Evolutionary conservation across 2,797 vertebrate genomes (phyloP), one percentile per base, ranked within the genome.

Genomic region (Cottoperca gobio): DNA sequence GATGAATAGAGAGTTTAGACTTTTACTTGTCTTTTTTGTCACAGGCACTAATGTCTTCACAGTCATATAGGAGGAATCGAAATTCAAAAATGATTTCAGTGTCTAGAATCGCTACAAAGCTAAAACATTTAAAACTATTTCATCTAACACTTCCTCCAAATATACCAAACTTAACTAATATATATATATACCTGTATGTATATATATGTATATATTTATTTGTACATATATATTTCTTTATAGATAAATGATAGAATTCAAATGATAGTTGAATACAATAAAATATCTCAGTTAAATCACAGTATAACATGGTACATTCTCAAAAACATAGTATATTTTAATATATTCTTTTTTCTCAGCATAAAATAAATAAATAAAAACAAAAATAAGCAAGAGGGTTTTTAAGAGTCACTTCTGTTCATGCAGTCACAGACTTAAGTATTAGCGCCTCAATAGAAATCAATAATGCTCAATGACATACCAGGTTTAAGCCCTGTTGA

Each of bases 31-130:
- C 92, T 95, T 94, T 94, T 95, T 94, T 95, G 93, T 95, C 93
- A 95, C 95, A 96, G 95, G 95, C 95, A 96, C 95, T 96, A 95
- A 95, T 95, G 95, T 95, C 94, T 95, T 96, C 95, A 96, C 95
- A 96, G 95, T 96, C 95, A 95, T 95, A 96, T 94, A 95, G 94
- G 95, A 95, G 95, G 94, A 95, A 93, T 96, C 75, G 82, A 94
- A 95, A 94, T 94, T 94, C 90, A 94, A 95, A 95, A 95, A 95
- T 92, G 90, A 94, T 93, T 94, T 94, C 92, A 91, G 92, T 93
- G 91, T 95, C 93, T 95, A 94, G 91, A 94, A 94, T 94, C 76
- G 93, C 95, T 95, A 96, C 94, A 95, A 95, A 95, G 95, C 95
- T 96, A 95, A 95, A 95, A 96, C 95, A 95, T 95, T 95, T 94